Conservation (phyloP, 2,797 vertebrate species). For the Spinibarbus caldwelli region DNA sequence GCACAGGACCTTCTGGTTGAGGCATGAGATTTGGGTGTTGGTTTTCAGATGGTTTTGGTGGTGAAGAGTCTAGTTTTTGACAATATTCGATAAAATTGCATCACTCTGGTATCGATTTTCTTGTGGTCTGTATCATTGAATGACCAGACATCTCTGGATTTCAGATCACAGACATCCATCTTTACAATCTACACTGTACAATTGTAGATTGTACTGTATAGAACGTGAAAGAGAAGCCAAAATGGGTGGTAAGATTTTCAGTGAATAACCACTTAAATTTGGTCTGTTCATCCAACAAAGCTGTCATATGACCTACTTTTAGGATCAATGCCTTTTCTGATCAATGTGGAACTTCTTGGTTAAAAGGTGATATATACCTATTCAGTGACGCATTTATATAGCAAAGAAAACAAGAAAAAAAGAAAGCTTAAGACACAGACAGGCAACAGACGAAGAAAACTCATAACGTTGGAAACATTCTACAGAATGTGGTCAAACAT, state of each 20-base stretch:
- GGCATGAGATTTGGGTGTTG: conserved; percentile 73
- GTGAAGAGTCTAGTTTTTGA: conserved; percentile 70
- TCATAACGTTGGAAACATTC: background rate
- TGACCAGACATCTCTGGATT: no score
- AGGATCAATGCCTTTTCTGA: background rate
- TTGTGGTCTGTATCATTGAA: no score
- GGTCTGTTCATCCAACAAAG: background rate
- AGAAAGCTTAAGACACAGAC: background rate
- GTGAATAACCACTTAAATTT: background rate
- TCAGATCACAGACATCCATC: no score
- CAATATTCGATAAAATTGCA: background rate
- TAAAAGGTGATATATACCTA: background rate
- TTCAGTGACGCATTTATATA: background rate
- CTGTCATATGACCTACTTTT: background rate
- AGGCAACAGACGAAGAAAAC: no score
- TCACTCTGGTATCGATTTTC: no score
- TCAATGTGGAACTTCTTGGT: background rate
- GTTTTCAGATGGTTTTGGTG: conserved; percentile 52
- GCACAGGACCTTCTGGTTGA: conserved; percentile 56
- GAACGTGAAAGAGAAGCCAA: no score
- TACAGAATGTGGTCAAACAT: background rate
- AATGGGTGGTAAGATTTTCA: background rate
- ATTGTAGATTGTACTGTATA: no score
- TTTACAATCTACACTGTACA: no score
- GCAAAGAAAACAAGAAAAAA: background rate